A percentile compares a stretch with the other conserved stretches of the same genome.
Conservation (phyloP, 2,888 invertebrate species). For the Seira sanloemensis region DNA sequence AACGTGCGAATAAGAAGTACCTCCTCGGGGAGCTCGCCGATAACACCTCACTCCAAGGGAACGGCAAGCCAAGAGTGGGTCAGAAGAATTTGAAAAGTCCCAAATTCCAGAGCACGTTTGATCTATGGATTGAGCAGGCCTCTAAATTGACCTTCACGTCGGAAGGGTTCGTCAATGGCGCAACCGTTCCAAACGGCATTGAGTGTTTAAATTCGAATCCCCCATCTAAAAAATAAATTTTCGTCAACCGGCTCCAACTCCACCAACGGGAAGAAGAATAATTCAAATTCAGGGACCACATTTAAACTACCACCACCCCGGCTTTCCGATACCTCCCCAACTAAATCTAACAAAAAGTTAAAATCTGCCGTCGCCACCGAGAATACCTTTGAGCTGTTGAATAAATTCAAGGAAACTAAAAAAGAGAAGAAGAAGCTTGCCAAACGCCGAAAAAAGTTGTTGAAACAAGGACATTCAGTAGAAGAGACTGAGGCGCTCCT, state of each 20-base stretch:
- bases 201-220: constrained; percentile 46
- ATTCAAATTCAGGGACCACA: not conserved
- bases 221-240: not conserved
- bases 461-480: constrained; percentile 28
- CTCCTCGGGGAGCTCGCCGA: not conserved
- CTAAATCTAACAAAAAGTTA: not conserved
- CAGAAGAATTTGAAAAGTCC: constrained; percentile 1
- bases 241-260: not conserved
- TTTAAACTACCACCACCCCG: too few species aligned
- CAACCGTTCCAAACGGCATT: constrained; percentile 39
- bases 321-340: not conserved
- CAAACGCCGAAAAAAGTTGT: constrained; percentile 29
- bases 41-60: not conserved
- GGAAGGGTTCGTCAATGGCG: constrained; percentile 42
- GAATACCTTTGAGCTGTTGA: constrained; percentile 46
- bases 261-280: not conserved
- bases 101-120: constrained; percentile 46
- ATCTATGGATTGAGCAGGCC: constrained; percentile 49
- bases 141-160: constrained; percentile 29
- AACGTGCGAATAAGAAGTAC: not conserved
- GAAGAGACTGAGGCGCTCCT: constrained; percentile 41
- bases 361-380: not conserved
- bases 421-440: constrained; percentile 40
- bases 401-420: constrained; percentile 29
- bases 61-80: not conserved